Percentiles rank a stretch among this genome's conserved stretches.
Evolutionary conservation across 2,888 invertebrate genomes (phyloP).

Genomic region (Bugulina stolonifera): DNA sequence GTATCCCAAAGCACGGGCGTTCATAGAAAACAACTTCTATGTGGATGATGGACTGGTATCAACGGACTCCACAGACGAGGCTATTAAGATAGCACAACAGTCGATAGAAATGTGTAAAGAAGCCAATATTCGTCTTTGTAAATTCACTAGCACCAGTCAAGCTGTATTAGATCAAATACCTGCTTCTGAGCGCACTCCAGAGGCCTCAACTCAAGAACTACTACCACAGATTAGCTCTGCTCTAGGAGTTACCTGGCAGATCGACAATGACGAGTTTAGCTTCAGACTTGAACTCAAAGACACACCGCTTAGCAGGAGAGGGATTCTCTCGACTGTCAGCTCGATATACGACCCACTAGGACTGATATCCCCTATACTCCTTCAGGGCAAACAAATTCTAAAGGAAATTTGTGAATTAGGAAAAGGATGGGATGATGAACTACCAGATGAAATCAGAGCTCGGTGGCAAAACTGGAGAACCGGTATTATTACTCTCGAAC

Average conservation of each 20-base stretch:
- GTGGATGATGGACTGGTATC: not conserved
- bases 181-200: not conserved
- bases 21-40: not conserved
- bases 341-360: not conserved
- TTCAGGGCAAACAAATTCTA: not conserved
- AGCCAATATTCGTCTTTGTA: not conserved
- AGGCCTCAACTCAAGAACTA: not conserved
- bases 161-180: not conserved
- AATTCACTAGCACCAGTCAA: slow-evolving; percentile 10
- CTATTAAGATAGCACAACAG: not conserved
- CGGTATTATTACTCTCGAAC: not conserved
- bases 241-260: not conserved
- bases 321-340: not conserved
- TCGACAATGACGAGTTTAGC: not conserved
- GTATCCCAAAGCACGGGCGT: not conserved
- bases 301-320: not conserved
- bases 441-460: not conserved
- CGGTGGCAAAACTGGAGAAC: not conserved
- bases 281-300: not conserved
- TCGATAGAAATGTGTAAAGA: not conserved
- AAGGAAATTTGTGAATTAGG: not conserved
- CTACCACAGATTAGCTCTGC: not conserved
- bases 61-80: not conserved
- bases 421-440: not conserved
- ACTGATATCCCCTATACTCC: not conserved